These are phyloP conservation scores for Siniperca knerii DNA, from an alignment of 2,113 vertebrate genomes.

Conservation along the genomic window DNA sequence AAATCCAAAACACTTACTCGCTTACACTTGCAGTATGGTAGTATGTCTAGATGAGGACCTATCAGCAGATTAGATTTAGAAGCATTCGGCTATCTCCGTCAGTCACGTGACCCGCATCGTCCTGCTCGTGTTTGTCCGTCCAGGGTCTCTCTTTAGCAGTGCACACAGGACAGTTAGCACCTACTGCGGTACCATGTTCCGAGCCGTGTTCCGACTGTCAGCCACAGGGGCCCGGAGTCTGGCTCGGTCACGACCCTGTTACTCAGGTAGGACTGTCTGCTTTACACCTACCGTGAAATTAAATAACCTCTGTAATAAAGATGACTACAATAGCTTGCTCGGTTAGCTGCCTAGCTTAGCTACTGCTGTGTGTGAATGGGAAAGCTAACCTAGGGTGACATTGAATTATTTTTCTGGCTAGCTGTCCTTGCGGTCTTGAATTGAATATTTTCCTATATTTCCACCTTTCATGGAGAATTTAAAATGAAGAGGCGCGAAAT, in stretches of 20 bases:
- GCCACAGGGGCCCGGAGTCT: constrained; percentile 69
- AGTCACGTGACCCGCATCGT: constrained; percentile 50
- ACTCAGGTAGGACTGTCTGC: constrained; percentile 69
- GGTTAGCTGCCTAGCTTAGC: constrained; percentile 50
- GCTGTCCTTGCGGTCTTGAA: not conserved
- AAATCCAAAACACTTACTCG: not conserved
- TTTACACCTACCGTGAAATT: not conserved
- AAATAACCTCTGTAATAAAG: not conserved
- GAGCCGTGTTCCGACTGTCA: constrained; percentile 74
- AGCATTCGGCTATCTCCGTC: constrained; percentile 48
- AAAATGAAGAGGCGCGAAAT: not conserved
- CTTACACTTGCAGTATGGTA: no score
- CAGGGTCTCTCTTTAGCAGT: constrained; percentile 16
- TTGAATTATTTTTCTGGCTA: constrained; percentile 45
- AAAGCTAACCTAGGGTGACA: constrained; percentile 62
- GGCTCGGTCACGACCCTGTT: constrained; percentile 67
- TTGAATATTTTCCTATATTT: not conserved
- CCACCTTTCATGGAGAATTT: not conserved
- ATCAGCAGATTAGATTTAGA: not conserved
- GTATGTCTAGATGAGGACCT: not conserved
- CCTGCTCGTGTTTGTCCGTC: constrained; percentile 21
- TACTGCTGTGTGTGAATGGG: not conserved
- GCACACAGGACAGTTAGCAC: constrained; percentile 33
- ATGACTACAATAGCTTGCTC: not conserved
- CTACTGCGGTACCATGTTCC: constrained; percentile 81